Percentiles rank a stretch among this genome's conserved stretches.
These are phyloP conservation scores for Orchestes rusci DNA, from an alignment of 2,888 invertebrate genomes.

Conservation along the genomic window DNA sequence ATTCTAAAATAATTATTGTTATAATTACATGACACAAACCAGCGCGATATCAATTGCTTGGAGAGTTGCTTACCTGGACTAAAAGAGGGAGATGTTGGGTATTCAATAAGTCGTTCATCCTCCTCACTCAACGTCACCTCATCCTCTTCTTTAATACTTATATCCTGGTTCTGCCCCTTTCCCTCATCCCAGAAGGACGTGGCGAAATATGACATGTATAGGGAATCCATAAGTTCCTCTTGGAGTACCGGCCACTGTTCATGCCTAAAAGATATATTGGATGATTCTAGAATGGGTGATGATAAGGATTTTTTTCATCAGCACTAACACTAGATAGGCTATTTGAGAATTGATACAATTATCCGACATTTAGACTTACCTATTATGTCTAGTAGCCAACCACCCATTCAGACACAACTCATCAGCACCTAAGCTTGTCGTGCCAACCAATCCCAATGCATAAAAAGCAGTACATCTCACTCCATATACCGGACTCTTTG, in stretches of 20 bases:
- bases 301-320: no score
- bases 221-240: conserved; percentile 47
- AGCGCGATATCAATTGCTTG: no score
- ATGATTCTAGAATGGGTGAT: no score
- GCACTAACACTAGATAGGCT: no score
- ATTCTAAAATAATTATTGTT: no score
- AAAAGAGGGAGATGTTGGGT: conserved; percentile 23
- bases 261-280: conserved; percentile 47
- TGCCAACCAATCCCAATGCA: conserved; percentile 76
- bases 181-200: conserved; percentile 27
- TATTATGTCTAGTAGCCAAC: conserved; percentile 67
- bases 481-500: conserved; percentile 76
- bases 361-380: no score
- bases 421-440: conserved; percentile 78
- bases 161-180: conserved; percentile 16
- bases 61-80: conserved; percentile 29
- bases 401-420: conserved; percentile 63
- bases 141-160: conserved; percentile 24
- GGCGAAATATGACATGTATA: conserved; percentile 24
- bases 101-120: conserved; percentile 24
- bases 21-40: no score
- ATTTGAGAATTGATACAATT: no score
- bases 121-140: conserved; percentile 25
- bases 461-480: conserved; percentile 86
- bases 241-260: conserved; percentile 70